Conservation (phyloP, 2,797 vertebrate species). For the Adelosebastes latens region DNA sequence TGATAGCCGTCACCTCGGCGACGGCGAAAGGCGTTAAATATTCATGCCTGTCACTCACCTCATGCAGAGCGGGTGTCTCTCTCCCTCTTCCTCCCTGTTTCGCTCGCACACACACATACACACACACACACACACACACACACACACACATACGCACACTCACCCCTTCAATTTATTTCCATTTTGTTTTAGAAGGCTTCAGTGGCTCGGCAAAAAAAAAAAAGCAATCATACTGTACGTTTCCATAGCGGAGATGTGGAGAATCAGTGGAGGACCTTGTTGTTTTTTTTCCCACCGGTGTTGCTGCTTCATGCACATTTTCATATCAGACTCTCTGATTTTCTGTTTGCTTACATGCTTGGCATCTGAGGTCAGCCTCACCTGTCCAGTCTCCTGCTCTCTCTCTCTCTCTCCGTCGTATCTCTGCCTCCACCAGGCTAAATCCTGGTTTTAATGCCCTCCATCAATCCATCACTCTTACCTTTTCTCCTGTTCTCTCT, state of each 20-base stretch:
- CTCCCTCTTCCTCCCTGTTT: not conserved
- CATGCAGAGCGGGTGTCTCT: conserved; percentile 39
- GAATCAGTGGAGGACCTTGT: not conserved
- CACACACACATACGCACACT: not conserved
- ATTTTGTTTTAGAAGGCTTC: conserved; percentile 43
- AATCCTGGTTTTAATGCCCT: conserved; percentile 29
- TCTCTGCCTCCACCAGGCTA: conserved; percentile 15
- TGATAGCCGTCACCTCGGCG: conserved; percentile 73
- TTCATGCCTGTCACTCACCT: conserved; percentile 81
- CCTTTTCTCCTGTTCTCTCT: not conserved
- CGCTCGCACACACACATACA: not conserved
- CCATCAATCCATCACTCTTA: conserved; percentile 21
- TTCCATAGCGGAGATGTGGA: conserved; percentile 2
- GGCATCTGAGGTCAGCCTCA: conserved; percentile 15
- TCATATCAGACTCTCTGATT: conserved; percentile 29
- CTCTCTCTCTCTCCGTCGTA: not conserved
- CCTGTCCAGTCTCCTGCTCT: not conserved
- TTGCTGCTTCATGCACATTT: conserved; percentile 18
- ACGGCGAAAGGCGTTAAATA: conserved; percentile 76
- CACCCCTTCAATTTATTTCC: conserved; percentile 28
- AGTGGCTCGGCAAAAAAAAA: not conserved
- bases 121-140: not conserved
- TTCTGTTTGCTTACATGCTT: conserved; percentile 1
- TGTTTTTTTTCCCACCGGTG: not conserved
- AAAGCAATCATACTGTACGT: conserved; percentile 30